A percentile compares a stretch with the other conserved stretches of the same genome.
Evolutionary conservation across 2,888 invertebrate species (phyloP).

Genomic region (Dioctria linearis): DNA sequence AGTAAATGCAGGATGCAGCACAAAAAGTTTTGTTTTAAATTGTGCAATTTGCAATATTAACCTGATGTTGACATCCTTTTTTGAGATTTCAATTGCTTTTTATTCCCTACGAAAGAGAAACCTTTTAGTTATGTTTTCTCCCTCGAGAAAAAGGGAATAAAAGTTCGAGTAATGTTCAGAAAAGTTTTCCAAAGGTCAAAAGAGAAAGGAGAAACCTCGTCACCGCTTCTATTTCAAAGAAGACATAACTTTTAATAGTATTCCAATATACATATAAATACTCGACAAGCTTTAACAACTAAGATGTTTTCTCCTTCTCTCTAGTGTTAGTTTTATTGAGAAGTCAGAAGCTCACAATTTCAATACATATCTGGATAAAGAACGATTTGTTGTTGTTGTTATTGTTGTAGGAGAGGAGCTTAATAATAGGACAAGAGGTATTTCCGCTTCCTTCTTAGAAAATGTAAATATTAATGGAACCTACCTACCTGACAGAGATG

Average conservation of each 20-base stretch:
- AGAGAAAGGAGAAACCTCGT: slow-evolving; percentile 11
- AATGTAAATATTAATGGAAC: slow-evolving; percentile 4
- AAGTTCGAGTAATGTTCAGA: slow-evolving; percentile 21
- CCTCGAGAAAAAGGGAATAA: not conserved
- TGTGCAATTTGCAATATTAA: no score
- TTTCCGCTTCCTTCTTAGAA: slow-evolving; percentile 25
- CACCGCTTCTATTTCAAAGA: not conserved
- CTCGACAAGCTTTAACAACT: not conserved
- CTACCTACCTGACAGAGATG: not conserved
- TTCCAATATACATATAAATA: not conserved
- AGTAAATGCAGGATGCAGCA: no score
- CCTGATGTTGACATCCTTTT: slow-evolving; percentile 35
- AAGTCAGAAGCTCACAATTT: slow-evolving; percentile 30
- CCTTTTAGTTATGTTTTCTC: not conserved
- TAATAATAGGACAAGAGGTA: slow-evolving; percentile 47
- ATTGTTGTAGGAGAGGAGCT: no score
- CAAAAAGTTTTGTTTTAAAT: no score
- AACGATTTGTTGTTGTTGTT: no score
- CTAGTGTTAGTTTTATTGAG: not conserved
- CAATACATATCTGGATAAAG: not conserved
- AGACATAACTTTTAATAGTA: slow-evolving; percentile 41
- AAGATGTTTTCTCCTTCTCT: slow-evolving; percentile 5
- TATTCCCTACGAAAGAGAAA: not conserved
- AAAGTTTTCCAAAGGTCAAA: slow-evolving; percentile 19
- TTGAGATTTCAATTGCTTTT: slow-evolving; percentile 7